These are phyloP conservation scores for Otus sunia DNA, from an alignment of 2,113 vertebrate species.

Conservation along the genomic window DNA sequence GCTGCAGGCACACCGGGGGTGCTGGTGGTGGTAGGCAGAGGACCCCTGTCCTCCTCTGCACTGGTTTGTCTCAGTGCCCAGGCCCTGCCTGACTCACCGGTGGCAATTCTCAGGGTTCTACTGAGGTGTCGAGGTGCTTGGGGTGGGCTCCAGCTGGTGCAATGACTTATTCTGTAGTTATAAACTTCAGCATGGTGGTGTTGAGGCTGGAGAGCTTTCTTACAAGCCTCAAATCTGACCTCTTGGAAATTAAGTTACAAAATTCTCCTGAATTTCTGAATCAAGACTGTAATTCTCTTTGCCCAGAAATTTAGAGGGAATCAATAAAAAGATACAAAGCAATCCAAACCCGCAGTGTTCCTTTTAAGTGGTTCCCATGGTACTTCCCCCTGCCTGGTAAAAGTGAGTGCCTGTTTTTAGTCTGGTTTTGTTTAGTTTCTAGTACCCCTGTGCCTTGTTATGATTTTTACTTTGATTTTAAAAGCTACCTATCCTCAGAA, in stretches of 20 bases:
- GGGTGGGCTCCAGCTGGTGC: background rate
- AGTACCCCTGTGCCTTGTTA: background rate
- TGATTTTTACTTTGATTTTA: background rate
- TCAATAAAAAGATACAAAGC: background rate
- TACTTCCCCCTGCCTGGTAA: background rate
- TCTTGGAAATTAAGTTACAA: background rate
- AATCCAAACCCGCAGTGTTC: background rate
- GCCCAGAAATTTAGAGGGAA: background rate
- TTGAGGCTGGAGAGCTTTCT: background rate
- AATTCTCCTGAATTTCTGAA: background rate
- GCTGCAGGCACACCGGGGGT: fast-evolving
- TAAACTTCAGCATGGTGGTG: fast-evolving
- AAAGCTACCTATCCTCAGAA: background rate
- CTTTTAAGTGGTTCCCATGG: background rate
- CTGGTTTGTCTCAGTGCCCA: fast-evolving
- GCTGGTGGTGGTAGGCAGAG: no score
- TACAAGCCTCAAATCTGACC: background rate
- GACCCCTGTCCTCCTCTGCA: fast-evolving
- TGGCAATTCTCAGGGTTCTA: fast-evolving
- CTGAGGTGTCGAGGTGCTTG: background rate
- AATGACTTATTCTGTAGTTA: fast-evolving
- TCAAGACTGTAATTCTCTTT: background rate
- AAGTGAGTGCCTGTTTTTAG: background rate
- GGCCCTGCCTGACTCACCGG: background rate
- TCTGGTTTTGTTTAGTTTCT: background rate